Percentiles rank a stretch among this genome's conserved stretches.
These are phyloP conservation scores for Rhinoraja longicauda DNA, from an alignment of 2,797 vertebrate genomes.

Conservation along the genomic window DNA sequence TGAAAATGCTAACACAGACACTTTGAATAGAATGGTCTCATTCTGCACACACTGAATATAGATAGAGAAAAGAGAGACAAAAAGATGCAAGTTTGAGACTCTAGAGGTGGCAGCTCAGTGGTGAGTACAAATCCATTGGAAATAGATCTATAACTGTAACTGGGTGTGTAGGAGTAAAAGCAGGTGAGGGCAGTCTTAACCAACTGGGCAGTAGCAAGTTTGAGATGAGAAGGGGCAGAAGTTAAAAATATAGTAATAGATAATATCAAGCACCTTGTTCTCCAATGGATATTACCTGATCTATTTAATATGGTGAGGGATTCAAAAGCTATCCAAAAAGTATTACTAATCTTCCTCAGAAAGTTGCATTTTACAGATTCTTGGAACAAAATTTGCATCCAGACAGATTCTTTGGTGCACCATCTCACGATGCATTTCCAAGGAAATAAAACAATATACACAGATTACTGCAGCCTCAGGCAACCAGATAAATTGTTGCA, in stretches of 20 bases:
- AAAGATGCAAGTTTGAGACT: too few species aligned
- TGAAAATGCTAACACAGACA: too few species aligned
- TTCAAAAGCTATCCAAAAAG: background rate
- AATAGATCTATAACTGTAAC: background rate
- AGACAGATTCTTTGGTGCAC: background rate
- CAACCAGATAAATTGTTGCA: background rate
- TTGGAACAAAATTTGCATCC: background rate
- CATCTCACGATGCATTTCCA: background rate
- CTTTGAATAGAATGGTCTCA: too few species aligned
- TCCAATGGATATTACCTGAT: background rate
- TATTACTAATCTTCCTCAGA: background rate
- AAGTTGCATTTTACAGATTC: background rate
- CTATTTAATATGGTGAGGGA: background rate
- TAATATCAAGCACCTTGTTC: background rate
- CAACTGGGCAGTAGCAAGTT: background rate
- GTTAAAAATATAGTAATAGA: background rate
- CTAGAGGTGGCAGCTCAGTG: background rate
- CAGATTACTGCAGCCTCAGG: background rate
- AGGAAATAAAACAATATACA: background rate
- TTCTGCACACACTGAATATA: too few species aligned
- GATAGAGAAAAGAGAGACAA: background rate
- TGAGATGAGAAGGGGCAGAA: background rate
- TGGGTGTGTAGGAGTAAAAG: background rate
- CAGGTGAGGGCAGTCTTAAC: background rate
- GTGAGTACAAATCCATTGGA: background rate